phyloP scores from a whole-genome alignment of 1,140 invertebrate species.

The Magallana angulata region DNA sequence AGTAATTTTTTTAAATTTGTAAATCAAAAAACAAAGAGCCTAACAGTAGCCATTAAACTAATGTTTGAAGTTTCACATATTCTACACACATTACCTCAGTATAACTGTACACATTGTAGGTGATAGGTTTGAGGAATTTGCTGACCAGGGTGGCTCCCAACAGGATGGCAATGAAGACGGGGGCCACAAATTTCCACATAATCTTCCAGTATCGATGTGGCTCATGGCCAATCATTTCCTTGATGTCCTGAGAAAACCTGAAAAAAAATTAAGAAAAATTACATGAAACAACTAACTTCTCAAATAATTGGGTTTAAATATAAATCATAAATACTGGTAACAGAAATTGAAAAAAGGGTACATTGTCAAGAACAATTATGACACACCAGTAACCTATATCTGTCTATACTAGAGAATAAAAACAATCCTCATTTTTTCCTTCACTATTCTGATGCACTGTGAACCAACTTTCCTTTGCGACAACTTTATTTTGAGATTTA shows the following conservation, averaged over 20 bases:
- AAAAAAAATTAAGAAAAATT: neutral
- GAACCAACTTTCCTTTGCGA: no score
- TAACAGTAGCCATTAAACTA: no score
- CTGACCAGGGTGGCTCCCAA: constrained; percentile 68
- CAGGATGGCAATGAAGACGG: constrained; percentile 66
- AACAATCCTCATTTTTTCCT: no score
- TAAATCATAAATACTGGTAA: neutral
- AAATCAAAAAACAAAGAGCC: no score
- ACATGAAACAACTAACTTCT: neutral
- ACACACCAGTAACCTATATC: no score
- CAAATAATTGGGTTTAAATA: neutral
- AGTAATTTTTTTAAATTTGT: no score
- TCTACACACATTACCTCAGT: constrained; percentile 56
- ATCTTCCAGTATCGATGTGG: constrained; percentile 70
- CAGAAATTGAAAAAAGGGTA: no score
- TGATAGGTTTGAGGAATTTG: constrained; percentile 70
- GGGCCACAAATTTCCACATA: constrained; percentile 73
- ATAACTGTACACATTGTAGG: constrained; percentile 69
- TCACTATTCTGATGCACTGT: no score
- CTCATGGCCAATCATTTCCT: constrained; percentile 72
- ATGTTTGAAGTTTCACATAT: no score
- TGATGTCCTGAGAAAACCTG: constrained; percentile 76
- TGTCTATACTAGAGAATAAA: no score
- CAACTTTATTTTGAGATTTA: no score
- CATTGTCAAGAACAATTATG: no score